Percentiles rank a stretch among this genome's conserved stretches.
These are phyloP conservation scores for Mormyrus hasselquistii DNA, from an alignment of 2,797 vertebrate genomes.

Conservation along the genomic window DNA sequence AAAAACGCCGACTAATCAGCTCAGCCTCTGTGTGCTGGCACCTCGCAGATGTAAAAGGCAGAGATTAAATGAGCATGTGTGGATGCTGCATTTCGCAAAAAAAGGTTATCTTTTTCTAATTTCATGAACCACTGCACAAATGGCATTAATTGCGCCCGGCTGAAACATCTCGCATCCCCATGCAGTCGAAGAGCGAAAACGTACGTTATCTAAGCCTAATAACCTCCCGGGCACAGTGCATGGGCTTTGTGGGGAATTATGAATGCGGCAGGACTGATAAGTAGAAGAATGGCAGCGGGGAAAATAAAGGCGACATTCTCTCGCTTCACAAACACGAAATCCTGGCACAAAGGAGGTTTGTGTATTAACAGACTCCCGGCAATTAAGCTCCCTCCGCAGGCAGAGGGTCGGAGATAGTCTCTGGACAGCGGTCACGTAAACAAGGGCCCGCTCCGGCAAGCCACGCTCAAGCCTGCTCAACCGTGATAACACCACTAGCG, in stretches of 20 bases:
- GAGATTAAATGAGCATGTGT: not conserved
- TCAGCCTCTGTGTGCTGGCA: not conserved
- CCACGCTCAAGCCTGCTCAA: not conserved
- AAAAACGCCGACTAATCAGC: not conserved
- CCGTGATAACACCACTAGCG: not conserved
- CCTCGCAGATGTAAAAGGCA: not conserved
- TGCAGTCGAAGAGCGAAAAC: not conserved
- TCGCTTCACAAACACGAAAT: not conserved
- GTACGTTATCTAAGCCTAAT: not conserved
- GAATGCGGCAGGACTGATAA: not conserved
- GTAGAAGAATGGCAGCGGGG: not conserved
- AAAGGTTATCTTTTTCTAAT: not conserved
- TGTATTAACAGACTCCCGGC: not conserved
- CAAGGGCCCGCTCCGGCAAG: not conserved
- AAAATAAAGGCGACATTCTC: not conserved
- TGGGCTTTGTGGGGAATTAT: not conserved
- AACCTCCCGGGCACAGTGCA: not conserved
- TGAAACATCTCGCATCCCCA: not conserved
- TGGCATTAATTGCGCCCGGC: not conserved
- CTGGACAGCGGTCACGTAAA: not conserved
- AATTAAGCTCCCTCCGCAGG: not conserved
- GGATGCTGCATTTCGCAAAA: not conserved
- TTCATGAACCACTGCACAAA: conserved; percentile 13
- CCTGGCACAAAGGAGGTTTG: not conserved
- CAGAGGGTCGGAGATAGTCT: not conserved